Evolutionary conservation across 2,113 vertebrate species (phyloP).

Genomic region (Danio rerio): GRCz12tu NC_133189.1:31710001-31710500

Average conservation of each 20-base stretch:
- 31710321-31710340: slow-evolving; percentile 71
- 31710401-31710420: slow-evolving; percentile 71
- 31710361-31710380: slow-evolving; percentile 70
- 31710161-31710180: slow-evolving; percentile 68
- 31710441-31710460: slow-evolving; percentile 68
- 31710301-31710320: slow-evolving; percentile 69
- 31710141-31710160: slow-evolving; percentile 63
- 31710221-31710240: slow-evolving; percentile 64
- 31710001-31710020: no score
- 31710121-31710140: slow-evolving; percentile 17
- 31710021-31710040: no score
- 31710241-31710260: slow-evolving; percentile 63
- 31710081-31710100: neutral
- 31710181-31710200: slow-evolving; percentile 71
- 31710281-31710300: slow-evolving; percentile 69
- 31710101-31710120: neutral
- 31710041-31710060: no score
- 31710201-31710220: slow-evolving; percentile 70
- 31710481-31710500: slow-evolving; percentile 72
- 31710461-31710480: slow-evolving; percentile 68
- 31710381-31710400: slow-evolving; percentile 71
- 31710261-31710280: slow-evolving; percentile 63
- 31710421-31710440: slow-evolving; percentile 70
- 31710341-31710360: slow-evolving; percentile 81
- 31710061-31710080: no score